phyloP scores from a whole-genome alignment of 2,888 invertebrate genomes.

The Ochropacha duplaris region DNA sequence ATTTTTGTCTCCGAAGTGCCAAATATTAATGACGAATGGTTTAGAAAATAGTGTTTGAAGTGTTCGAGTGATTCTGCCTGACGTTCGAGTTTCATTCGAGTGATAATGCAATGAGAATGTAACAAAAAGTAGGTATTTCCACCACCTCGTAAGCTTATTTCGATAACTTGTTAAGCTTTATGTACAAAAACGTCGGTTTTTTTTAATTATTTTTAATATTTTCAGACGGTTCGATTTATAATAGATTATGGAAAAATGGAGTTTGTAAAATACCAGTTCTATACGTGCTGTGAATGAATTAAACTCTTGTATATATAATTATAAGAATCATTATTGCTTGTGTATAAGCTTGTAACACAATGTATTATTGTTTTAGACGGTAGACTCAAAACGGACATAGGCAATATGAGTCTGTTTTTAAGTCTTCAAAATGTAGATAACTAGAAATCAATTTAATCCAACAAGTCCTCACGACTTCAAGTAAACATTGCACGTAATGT shows the following conservation, averaged over 20 bases:
- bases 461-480: background rate
- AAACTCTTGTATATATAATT: slow-evolving; percentile 47
- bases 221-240: slow-evolving; percentile 17
- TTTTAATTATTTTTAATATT: slow-evolving; percentile 19
- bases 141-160: background rate
- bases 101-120: background rate
- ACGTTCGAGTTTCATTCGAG: background rate
- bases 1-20: background rate
- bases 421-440: background rate
- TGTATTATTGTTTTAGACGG: slow-evolving; percentile 34
- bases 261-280: slow-evolving; percentile 56
- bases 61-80: background rate
- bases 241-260: slow-evolving; percentile 26
- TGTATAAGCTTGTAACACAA: slow-evolving; percentile 29
- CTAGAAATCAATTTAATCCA: background rate
- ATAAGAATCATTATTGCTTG: slow-evolving; percentile 37
- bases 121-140: background rate
- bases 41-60: background rate
- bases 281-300: slow-evolving; percentile 53
- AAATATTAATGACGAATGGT: background rate
- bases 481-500: background rate
- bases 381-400: slow-evolving; percentile 30
- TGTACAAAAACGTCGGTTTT: slow-evolving; percentile 19
- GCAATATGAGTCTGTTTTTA: background rate
- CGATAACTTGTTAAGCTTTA: background rate